Conservation (phyloP, 2,888 invertebrate species). For the Adela reaumurella region DNA sequence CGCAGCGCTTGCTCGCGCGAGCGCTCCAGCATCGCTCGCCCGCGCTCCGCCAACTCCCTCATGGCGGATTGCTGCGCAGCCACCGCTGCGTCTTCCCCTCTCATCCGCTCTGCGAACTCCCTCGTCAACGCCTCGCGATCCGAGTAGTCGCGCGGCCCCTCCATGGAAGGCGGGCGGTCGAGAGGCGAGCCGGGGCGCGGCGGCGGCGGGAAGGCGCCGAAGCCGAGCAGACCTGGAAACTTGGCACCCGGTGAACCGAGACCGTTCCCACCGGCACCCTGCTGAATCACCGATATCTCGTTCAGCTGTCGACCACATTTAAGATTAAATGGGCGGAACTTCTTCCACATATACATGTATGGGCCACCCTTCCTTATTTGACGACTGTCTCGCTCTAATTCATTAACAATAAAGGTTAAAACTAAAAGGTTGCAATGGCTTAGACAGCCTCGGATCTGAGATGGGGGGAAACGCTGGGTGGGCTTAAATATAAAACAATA, state of each 20-base stretch:
- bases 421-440: too few relatives aligned
- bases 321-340: too few relatives aligned
- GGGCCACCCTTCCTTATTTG: too few relatives aligned
- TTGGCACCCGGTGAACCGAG: conserved; percentile 58
- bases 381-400: too few relatives aligned
- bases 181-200: conserved; percentile 51
- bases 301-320: conserved; percentile 56
- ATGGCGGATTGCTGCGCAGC: conserved; percentile 36
- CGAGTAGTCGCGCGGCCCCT: conserved; percentile 27
- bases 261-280: conserved; percentile 67
- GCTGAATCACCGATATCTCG: conserved; percentile 76
- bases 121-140: conserved; percentile 49
- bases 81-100: conserved; percentile 41
- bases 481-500: too few relatives aligned
- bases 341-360: too few relatives aligned
- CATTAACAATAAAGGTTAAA: too few relatives aligned
- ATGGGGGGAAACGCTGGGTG: too few relatives aligned
- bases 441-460: too few relatives aligned
- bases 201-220: conserved; percentile 63
- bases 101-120: conserved; percentile 52
- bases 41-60: conserved; percentile 46
- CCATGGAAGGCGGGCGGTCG: conserved; percentile 43
- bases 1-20: conserved; percentile 29
- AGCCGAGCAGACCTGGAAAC: conserved; percentile 74
- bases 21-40: conserved; percentile 29